phyloP scores from a whole-genome alignment of 2,888 invertebrate genomes.

The Epistrophe eligans region DNA sequence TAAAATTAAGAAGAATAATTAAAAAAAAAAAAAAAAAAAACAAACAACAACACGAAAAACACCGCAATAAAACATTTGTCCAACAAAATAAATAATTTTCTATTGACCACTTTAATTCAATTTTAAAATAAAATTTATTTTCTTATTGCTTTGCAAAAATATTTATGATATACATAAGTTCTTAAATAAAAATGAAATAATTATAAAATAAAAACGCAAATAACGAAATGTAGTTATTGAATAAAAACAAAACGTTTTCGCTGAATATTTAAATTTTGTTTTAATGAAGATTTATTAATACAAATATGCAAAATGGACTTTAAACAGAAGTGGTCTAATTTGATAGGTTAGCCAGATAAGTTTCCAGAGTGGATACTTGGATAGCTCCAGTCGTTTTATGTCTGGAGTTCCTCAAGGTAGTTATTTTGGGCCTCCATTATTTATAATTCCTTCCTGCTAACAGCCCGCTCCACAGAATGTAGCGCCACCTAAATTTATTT shows the following conservation, averaged over 20 bases:
- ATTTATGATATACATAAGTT: conserved; percentile 50
- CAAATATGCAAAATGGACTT: too few relatives aligned
- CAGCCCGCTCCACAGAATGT: too few relatives aligned
- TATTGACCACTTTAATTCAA: conserved; percentile 68
- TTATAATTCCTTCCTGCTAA: too few relatives aligned
- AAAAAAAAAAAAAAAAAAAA: too few relatives aligned
- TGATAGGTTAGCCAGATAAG: too few relatives aligned
- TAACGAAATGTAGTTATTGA: conserved; percentile 45
- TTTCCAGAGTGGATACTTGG: too few relatives aligned
- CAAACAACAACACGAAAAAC: conserved; percentile 30
- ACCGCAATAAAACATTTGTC: conserved; percentile 66
- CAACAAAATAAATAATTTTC: conserved; percentile 43
- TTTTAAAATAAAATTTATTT: conserved; percentile 62
- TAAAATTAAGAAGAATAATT: conserved; percentile 17
- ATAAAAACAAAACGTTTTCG: conserved; percentile 64
- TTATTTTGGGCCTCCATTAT: too few relatives aligned
- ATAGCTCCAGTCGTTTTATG: too few relatives aligned
- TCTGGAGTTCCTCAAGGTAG: too few relatives aligned
- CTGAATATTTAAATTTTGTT: conserved; percentile 44
- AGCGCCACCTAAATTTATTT: too few relatives aligned
- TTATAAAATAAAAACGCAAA: conserved; percentile 9
- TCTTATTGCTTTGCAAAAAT: conserved; percentile 72
- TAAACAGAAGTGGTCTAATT: too few relatives aligned
- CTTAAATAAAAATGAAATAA: not conserved
- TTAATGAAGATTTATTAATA: not conserved